Evolutionary conservation across 2,113 vertebrate genomes (phyloP), one percentile per base, ranked within the genome.

Genomic region (Burhinus oedicnemus): DNA sequence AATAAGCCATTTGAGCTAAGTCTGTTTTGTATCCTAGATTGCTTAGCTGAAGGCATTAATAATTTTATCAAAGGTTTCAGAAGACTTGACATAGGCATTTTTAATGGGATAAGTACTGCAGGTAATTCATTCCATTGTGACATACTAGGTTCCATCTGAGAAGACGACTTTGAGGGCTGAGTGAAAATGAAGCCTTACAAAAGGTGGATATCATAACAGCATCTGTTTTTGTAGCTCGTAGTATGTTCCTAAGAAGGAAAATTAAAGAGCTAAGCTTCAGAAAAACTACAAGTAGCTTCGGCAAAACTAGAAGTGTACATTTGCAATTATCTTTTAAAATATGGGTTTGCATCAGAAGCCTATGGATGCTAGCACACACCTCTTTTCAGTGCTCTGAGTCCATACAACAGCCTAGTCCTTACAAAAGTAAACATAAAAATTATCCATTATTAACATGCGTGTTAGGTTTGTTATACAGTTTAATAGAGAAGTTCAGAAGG

Each of bases 401-500:
- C 20, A 8, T 54, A 11, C 13, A 75, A 47, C 54, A 83, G 26
- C 44, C 38, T 47, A 29, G 5, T 36, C 22, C 29, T 8, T 61
- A 21, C 15, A 38, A 44, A 52, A 38, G 11, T 30, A 76, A 84
- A 21, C 8, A 40, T 54, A 51, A 65, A 49, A 78, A 57, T 25
- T 36, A 45, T 42, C 12, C 12, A 4, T 70, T 79, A 9, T 45
- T 88, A 40, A 36, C 1, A 0, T 25, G 30, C 0, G 0, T 55
- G 16, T 75, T 51, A 60, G 44, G 4, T 86, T 77, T 77, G 29
- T 75, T 60, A 16, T 4, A 32, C 2, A 3, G 29, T 45, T 36
- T 52, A 27, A 42, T 3, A 51, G 32, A 75, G 29, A 51, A 71
- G 38, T 32, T 26, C 34, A 32, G 25, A 27, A 22, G 25, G 26